Evolutionary conservation across 2,888 invertebrate species (phyloP).

Genomic region (Chironomus riparius): DNA sequence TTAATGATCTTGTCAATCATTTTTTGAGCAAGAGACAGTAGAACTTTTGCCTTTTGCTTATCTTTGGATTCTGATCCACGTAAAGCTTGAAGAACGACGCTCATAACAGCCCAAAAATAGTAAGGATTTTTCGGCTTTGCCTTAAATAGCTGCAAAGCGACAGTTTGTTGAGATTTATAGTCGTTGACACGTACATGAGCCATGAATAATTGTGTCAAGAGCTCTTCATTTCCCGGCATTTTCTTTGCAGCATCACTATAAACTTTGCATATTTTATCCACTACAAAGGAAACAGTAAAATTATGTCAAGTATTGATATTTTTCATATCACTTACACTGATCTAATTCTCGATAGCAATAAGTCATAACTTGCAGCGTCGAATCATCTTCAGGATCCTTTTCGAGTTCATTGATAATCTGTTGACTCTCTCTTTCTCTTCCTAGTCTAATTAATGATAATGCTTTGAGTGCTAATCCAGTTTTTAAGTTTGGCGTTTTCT

Average conservation of each 20-base stretch:
- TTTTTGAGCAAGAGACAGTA: conserved; percentile 79
- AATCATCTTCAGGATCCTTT: conserved; percentile 59
- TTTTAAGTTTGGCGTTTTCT: conserved; percentile 80
- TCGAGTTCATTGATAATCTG: conserved; percentile 54
- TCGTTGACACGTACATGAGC: conserved; percentile 85
- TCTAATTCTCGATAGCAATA: conserved; percentile 90
- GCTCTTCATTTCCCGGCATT: conserved; percentile 82
- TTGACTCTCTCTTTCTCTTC: conserved; percentile 71
- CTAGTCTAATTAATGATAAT: conserved; percentile 79
- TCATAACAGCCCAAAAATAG: conserved; percentile 98
- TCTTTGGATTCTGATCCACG: conserved; percentile 45
- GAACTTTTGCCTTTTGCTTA: conserved; percentile 54
- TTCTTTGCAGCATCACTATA: conserved; percentile 83
- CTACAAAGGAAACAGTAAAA: conserved; percentile 45
- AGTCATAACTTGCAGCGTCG: conserved; percentile 89
- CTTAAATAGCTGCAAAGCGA: conserved; percentile 85
- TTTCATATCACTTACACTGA: conserved; percentile 56
- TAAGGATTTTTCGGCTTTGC: conserved; percentile 89
- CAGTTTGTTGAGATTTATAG: conserved; percentile 81
- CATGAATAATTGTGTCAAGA: conserved; percentile 91
- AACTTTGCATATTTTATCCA: conserved; percentile 76
- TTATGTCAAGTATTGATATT: conserved; percentile 14
- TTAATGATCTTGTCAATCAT: conserved; percentile 86
- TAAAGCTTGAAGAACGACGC: conserved; percentile 76
- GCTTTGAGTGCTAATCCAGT: conserved; percentile 91